phyloP scores from a whole-genome alignment of 2,797 vertebrate genomes.

The Eptatretus atami region DNA sequence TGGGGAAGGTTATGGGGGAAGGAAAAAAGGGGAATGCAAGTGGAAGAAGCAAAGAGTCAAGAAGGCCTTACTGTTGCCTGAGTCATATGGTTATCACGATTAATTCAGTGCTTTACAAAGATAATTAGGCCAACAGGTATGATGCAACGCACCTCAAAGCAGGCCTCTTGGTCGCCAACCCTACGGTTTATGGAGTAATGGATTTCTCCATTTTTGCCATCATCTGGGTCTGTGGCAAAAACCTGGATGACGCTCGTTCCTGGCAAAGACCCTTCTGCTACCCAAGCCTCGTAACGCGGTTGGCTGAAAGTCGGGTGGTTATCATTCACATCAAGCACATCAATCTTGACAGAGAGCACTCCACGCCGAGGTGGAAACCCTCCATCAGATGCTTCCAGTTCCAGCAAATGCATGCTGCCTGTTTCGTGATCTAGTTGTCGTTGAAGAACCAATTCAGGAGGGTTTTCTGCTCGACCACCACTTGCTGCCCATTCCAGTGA shows the following conservation, averaged over 20 bases:
- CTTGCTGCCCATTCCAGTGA: conserved; percentile 31
- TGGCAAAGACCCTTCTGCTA: conserved; percentile 59
- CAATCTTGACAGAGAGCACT: conserved; percentile 44
- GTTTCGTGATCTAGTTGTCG: conserved; percentile 48
- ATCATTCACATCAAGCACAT: conserved; percentile 68
- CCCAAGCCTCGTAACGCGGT: conserved; percentile 68
- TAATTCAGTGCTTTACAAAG: too few relatives aligned
- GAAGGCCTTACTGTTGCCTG: too few relatives aligned
- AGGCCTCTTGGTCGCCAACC: conserved; percentile 36
- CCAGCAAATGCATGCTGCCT: conserved; percentile 32
- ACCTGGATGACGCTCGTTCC: conserved; percentile 72
- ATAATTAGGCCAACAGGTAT: too few relatives aligned
- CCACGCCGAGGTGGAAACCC: conserved; percentile 45
- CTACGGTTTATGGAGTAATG: conserved; percentile 73
- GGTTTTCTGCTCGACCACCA: conserved; percentile 28
- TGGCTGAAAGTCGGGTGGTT: conserved; percentile 82
- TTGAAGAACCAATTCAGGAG: conserved; percentile 48
- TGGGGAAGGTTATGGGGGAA: too few relatives aligned
- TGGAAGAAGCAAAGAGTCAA: too few relatives aligned
- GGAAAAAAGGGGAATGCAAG: too few relatives aligned
- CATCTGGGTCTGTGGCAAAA: conserved; percentile 55
- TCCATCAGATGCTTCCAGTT: conserved; percentile 66
- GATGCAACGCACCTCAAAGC: too few relatives aligned
- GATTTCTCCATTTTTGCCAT: conserved; percentile 56
- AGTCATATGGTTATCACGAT: too few relatives aligned